A percentile compares a stretch with the other conserved stretches of the same genome.
These are phyloP conservation scores for Chaitophorus viminalis DNA, from an alignment of 2,888 invertebrate species.

Conservation along the genomic window DNA sequence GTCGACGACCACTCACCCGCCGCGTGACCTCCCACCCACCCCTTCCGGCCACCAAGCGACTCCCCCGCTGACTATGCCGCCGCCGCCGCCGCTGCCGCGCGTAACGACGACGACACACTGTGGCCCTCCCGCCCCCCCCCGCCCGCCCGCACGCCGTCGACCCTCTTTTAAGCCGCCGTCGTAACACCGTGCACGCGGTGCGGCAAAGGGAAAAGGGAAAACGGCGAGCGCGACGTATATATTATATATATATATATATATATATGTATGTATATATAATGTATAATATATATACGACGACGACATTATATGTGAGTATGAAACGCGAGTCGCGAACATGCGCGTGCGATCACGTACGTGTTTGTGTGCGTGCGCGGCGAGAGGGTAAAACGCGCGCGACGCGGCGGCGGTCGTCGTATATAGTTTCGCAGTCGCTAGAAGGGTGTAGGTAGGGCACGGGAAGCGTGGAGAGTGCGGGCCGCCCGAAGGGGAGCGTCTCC, in stretches of 20 bases:
- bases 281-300: not conserved
- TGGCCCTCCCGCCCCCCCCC: not conserved
- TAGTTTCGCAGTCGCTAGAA: not conserved
- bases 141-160: slow-evolving; percentile 26
- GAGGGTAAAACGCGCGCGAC: slow-evolving; percentile 38
- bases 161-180: slow-evolving; percentile 34
- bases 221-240: not conserved
- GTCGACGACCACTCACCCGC: not conserved
- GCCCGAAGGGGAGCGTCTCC: not conserved
- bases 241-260: too few species aligned
- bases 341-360: slow-evolving; percentile 13
- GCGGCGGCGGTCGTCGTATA: not conserved
- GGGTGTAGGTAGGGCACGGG: too few species aligned
- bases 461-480: not conserved
- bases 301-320: not conserved
- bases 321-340: not conserved
- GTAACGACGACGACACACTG: not conserved
- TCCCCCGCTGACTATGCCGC: not conserved
- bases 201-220: slow-evolving; percentile 8
- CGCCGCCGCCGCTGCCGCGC: too few species aligned
- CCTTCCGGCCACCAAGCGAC: not conserved
- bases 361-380: slow-evolving; percentile 14
- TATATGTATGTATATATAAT: too few species aligned
- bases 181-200: not conserved
- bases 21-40: not conserved